These are phyloP conservation scores for Pygoscelis antarcticus DNA, from an alignment of 2,113 vertebrate species.

Conservation along the genomic window DNA sequence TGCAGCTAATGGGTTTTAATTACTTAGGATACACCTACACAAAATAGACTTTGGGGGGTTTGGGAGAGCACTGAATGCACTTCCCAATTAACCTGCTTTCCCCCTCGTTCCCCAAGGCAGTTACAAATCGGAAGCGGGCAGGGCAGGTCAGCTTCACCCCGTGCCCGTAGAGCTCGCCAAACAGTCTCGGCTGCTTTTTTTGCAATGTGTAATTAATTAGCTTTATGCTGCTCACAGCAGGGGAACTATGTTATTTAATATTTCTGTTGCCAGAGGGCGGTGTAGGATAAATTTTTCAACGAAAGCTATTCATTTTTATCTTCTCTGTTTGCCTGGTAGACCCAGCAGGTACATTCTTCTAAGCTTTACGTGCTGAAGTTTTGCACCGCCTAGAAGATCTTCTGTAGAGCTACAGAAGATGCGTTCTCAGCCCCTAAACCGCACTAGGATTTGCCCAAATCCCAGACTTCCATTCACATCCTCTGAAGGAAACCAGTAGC, in stretches of 20 bases:
- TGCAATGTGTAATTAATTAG: neutral
- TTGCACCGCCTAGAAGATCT: neutral
- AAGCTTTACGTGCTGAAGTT: rapidly evolving
- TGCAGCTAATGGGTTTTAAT: neutral
- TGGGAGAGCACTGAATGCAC: neutral
- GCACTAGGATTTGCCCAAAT: neutral
- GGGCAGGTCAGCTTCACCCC: neutral
- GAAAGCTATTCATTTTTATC: neutral
- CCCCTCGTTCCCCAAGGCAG: neutral
- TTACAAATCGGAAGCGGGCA: neutral
- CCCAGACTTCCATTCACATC: neutral
- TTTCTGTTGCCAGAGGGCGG: neutral
- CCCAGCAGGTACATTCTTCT: neutral
- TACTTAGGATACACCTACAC: neutral
- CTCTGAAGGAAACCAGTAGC: neutral
- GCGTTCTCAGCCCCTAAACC: neutral
- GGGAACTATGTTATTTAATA: neutral
- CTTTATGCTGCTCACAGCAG: neutral
- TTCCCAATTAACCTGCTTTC: neutral
- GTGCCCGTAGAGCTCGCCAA: neutral
- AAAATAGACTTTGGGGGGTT: neutral
- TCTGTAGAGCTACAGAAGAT: neutral
- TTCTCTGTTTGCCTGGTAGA: neutral
- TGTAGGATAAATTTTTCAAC: neutral
- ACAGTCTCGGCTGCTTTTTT: neutral